phyloP scores from a whole-genome alignment of 2,888 invertebrate species.

The Melikaiella ostensackeni region DNA sequence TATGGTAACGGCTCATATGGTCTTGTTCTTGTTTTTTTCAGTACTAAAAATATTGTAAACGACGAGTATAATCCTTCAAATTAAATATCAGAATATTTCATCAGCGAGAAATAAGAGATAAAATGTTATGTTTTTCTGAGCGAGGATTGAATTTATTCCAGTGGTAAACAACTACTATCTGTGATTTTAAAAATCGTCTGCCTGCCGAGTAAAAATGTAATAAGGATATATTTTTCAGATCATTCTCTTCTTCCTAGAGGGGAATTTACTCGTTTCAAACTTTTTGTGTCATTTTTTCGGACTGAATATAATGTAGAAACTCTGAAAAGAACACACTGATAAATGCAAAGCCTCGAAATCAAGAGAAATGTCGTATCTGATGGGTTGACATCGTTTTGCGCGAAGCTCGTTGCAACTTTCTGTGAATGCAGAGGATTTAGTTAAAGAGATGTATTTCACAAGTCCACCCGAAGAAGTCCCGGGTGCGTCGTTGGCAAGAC shows the following conservation, averaged over 20 bases:
- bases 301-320: neutral
- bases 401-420: neutral
- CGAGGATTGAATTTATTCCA: neutral
- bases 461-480: slow-evolving; percentile 21
- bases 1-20: no score
- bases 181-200: neutral
- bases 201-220: neutral
- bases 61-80: neutral
- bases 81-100: neutral
- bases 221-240: neutral
- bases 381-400: slow-evolving; percentile 23
- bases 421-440: slow-evolving; percentile 27
- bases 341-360: slow-evolving; percentile 33
- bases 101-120: neutral
- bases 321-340: slow-evolving; percentile 17
- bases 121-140: neutral
- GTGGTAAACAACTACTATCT: neutral
- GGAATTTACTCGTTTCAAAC: neutral
- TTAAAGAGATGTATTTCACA: slow-evolving; percentile 27
- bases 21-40: no score
- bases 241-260: neutral
- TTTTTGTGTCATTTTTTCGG: neutral
- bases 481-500: slow-evolving; percentile 23
- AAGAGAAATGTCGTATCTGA: slow-evolving; percentile 31
- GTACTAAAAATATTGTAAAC: no score